Percentiles rank a stretch among this genome's conserved stretches.
Evolutionary conservation across 2,797 vertebrate genomes (phyloP).

Genomic region (Simalia tracyae): DNA sequence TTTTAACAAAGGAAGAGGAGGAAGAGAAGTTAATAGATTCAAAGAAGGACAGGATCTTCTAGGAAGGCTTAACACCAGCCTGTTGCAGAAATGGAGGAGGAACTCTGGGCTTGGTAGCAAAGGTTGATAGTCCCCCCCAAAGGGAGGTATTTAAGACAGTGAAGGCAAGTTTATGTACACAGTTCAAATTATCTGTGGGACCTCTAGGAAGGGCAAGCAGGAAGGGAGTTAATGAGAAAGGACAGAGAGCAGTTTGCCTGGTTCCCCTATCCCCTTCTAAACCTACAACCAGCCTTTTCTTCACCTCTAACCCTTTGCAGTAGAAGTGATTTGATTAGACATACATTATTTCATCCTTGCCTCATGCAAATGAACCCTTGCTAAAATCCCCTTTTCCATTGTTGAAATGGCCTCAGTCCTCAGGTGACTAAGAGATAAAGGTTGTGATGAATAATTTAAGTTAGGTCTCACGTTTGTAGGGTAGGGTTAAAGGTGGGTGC

Average conservation of each 20-base stretch:
- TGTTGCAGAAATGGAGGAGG: too few species aligned
- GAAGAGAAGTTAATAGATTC: background rate
- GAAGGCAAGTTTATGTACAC: too few species aligned
- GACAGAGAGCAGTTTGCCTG: background rate
- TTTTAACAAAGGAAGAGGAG: background rate
- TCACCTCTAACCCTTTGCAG: too few species aligned
- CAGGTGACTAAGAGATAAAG: background rate
- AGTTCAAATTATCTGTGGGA: too few species aligned
- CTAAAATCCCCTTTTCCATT: background rate
- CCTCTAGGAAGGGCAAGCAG: too few species aligned
- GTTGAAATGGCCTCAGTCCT: background rate
- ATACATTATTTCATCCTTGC: background rate
- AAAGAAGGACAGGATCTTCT: background rate
- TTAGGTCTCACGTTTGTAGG: background rate
- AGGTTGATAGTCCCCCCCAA: too few species aligned
- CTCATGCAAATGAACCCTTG: too few species aligned
- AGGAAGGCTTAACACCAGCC: background rate
- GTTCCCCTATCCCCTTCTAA: background rate
- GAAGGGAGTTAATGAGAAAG: too few species aligned
- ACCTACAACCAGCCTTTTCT: background rate
- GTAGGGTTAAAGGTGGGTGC: background rate
- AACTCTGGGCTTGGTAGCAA: too few species aligned
- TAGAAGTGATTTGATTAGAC: background rate
- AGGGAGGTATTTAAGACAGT: too few species aligned
- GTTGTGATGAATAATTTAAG: background rate